A percentile compares a stretch with the other conserved stretches of the same genome.
Evolutionary conservation across 2,888 invertebrate species (phyloP).

Genomic region (Lomographa bimaculata): DNA sequence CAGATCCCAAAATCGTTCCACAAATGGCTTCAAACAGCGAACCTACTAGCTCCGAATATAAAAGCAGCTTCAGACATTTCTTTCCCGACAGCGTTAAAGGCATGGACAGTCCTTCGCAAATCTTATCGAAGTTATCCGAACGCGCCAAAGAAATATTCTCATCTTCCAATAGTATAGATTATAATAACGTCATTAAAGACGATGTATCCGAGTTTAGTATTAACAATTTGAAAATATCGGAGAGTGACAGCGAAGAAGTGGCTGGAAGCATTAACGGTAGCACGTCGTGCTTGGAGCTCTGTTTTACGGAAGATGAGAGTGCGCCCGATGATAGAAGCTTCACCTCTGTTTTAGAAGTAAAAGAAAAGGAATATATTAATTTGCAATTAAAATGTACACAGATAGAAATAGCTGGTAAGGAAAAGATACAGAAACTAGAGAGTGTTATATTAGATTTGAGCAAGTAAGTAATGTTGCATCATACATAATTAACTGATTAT

Average conservation of each 20-base stretch:
- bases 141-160: slow-evolving; percentile 80
- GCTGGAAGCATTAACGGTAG: slow-evolving; percentile 77
- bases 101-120: slow-evolving; percentile 76
- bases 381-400: slow-evolving; percentile 81
- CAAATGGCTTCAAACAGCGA: slow-evolving; percentile 67
- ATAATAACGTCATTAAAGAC: slow-evolving; percentile 62
- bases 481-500: background rate
- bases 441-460: slow-evolving; percentile 85
- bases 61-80: slow-evolving; percentile 67
- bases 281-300: slow-evolving; percentile 75
- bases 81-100: slow-evolving; percentile 75
- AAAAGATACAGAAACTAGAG: slow-evolving; percentile 75
- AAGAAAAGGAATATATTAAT: slow-evolving; percentile 75
- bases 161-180: slow-evolving; percentile 72
- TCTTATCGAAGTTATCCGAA: slow-evolving; percentile 72
- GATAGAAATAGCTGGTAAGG: slow-evolving; percentile 68
- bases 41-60: slow-evolving; percentile 72
- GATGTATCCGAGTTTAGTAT: slow-evolving; percentile 71
- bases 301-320: slow-evolving; percentile 76
- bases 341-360: slow-evolving; percentile 63
- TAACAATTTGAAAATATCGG: slow-evolving; percentile 72
- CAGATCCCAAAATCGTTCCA: slow-evolving; percentile 63
- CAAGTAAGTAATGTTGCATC: slow-evolving; percentile 80
- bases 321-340: slow-evolving; percentile 61
- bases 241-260: slow-evolving; percentile 77